Evolutionary conservation across 2,797 vertebrate species (phyloP).

Genomic region (Pseudomugil tenellus): DNA sequence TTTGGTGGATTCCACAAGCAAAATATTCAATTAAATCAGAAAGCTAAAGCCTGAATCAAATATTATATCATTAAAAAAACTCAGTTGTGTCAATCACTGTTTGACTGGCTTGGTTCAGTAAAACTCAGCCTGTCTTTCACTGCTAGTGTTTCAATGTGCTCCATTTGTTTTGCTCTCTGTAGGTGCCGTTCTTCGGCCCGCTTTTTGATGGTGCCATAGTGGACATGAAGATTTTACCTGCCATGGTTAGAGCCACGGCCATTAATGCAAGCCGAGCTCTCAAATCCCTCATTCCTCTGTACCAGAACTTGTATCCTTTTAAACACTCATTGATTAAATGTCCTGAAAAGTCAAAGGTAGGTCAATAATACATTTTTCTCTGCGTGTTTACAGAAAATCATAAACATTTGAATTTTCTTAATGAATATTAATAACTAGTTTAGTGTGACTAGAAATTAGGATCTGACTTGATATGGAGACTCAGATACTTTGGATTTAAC

Average conservation of each 20-base stretch:
- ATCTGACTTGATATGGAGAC: background rate
- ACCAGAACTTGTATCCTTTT: constrained; percentile 99
- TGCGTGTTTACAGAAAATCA: background rate
- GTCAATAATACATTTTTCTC: constrained; percentile 1
- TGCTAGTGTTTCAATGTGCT: background rate
- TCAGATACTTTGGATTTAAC: background rate
- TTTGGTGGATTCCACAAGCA: constrained; percentile 76
- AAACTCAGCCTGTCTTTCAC: constrained; percentile 2
- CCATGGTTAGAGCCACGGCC: constrained; percentile 96
- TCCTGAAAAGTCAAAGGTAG: constrained; percentile 26
- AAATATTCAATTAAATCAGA: constrained; percentile 59
- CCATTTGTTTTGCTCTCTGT: constrained; percentile 11
- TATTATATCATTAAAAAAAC: constrained; percentile 24
- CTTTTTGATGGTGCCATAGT: constrained; percentile 98
- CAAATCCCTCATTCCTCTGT: constrained; percentile 96
- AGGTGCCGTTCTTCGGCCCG: constrained; percentile 98
- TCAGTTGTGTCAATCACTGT: constrained; percentile 24
- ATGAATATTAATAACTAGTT: background rate
- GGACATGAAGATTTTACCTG: constrained; percentile 95
- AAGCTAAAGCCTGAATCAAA: constrained; percentile 58
- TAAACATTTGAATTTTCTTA: background rate
- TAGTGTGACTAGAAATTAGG: background rate
- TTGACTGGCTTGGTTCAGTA: constrained; percentile 19
- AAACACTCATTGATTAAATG: background rate
- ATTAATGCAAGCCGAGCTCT: constrained; percentile 97